Percentiles rank a stretch among this genome's conserved stretches.
Conservation (phyloP, 2,888 invertebrate genomes). For the Meteorus colon region DNA sequence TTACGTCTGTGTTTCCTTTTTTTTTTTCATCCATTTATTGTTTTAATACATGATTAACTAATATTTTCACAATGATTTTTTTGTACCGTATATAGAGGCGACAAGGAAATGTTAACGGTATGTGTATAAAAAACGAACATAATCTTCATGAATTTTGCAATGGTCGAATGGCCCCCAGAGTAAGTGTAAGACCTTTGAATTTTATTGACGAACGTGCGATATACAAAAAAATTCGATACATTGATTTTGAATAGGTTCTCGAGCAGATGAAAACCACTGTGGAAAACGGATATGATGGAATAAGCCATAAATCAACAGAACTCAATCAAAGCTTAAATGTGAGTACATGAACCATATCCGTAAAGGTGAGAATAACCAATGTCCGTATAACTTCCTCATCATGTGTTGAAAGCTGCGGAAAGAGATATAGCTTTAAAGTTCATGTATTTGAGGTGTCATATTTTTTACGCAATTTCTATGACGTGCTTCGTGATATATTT, state of each 20-base stretch:
- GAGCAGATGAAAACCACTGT: slow-evolving; percentile 72
- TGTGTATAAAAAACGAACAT: slow-evolving; percentile 65
- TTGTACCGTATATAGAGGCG: slow-evolving; percentile 60
- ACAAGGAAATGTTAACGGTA: slow-evolving; percentile 64
- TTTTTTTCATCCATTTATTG: neutral
- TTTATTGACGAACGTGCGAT: neutral
- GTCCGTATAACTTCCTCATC: too few relatives aligned
- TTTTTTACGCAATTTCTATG: too few relatives aligned
- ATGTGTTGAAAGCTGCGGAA: too few relatives aligned
- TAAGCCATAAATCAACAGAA: slow-evolving; percentile 54
- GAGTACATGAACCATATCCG: slow-evolving; percentile 52
- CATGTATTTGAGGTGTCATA: too few relatives aligned
- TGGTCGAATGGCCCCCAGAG: slow-evolving; percentile 69
- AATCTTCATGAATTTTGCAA: slow-evolving; percentile 61
- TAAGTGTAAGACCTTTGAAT: slow-evolving; percentile 50
- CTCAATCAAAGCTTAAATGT: slow-evolving; percentile 61
- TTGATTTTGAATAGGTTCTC: slow-evolving; percentile 62
- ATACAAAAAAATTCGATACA: neutral
- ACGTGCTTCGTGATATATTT: too few relatives aligned
- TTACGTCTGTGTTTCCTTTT: neutral
- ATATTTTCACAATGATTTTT: neutral
- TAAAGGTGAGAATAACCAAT: neutral
- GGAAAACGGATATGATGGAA: slow-evolving; percentile 70
- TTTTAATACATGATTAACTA: neutral
- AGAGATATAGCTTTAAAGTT: too few relatives aligned